Evolutionary conservation across 2,888 invertebrate genomes (phyloP).

Genomic region (Metopia argyrocephala): DNA sequence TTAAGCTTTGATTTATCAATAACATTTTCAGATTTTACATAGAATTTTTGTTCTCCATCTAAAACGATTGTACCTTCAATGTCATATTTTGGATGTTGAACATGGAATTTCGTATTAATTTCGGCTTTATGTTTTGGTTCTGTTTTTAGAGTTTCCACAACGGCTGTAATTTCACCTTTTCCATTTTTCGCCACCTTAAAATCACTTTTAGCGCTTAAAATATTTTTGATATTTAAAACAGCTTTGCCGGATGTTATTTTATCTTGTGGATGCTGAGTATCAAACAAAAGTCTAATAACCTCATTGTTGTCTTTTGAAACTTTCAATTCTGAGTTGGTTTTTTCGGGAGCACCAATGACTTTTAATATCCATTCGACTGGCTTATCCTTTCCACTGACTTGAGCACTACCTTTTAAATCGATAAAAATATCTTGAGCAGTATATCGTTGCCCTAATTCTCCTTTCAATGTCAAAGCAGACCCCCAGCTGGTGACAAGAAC

Average conservation of each 20-base stretch:
- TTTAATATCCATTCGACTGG: conserved; percentile 71
- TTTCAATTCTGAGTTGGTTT: conserved; percentile 77
- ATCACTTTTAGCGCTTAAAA: conserved; percentile 82
- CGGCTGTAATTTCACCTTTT: conserved; percentile 81
- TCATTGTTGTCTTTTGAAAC: conserved; percentile 73
- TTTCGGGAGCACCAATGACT: conserved; percentile 73
- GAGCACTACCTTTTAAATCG: conserved; percentile 72
- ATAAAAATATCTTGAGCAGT: conserved; percentile 73
- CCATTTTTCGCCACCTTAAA: conserved; percentile 82
- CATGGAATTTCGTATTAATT: conserved; percentile 82
- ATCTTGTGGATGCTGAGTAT: conserved; percentile 74
- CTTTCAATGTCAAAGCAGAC: conserved; percentile 71
- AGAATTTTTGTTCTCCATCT: conserved; percentile 84
- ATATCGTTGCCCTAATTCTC: conserved; percentile 73
- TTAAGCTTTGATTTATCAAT: conserved; percentile 80
- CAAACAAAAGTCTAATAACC: conserved; percentile 69
- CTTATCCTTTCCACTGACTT: conserved; percentile 72
- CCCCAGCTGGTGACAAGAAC: conserved; percentile 74
- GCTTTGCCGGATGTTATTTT: conserved; percentile 78
- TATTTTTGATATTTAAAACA: conserved; percentile 82
- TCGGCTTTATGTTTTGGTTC: conserved; percentile 82
- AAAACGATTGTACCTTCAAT: conserved; percentile 83
- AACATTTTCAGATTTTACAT: conserved; percentile 83
- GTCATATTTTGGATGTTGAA: conserved; percentile 82
- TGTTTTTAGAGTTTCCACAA: conserved; percentile 77